Conservation (phyloP, 2,888 invertebrate genomes). For the Eristalis tenax region DNA sequence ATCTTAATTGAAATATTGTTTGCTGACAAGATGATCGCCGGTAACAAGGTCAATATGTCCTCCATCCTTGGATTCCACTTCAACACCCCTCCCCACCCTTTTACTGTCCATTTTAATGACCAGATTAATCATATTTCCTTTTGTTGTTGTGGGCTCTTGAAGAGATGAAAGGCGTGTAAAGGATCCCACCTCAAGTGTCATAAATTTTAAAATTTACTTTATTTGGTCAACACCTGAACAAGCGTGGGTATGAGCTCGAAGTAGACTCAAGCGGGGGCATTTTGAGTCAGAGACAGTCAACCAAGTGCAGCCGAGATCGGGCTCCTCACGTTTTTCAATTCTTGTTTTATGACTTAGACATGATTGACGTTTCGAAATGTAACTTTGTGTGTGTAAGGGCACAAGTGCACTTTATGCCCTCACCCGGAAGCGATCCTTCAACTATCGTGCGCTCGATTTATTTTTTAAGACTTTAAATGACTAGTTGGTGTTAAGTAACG, state of each 20-base stretch:
- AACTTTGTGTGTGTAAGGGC: neutral
- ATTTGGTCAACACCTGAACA: conserved; percentile 7
- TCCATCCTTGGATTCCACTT: neutral
- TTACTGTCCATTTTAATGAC: conserved; percentile 9
- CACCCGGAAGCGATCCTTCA: neutral
- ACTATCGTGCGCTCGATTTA: neutral
- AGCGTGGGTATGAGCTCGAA: neutral
- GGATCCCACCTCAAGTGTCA: conserved; percentile 8
- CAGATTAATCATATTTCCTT: conserved; percentile 37
- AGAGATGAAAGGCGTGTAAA: conserved; percentile 5
- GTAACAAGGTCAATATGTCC: conserved; percentile 31
- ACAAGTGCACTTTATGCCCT: neutral
- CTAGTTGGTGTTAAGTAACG: neutral
- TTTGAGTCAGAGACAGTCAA: neutral
- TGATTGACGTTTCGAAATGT: neutral
- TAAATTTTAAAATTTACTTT: neutral
- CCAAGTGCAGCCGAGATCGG: neutral
- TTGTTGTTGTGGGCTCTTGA: neutral
- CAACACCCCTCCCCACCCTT: neutral
- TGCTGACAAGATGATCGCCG: conserved; percentile 36
- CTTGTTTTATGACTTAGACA: neutral
- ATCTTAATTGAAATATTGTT: conserved; percentile 49
- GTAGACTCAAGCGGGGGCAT: neutral
- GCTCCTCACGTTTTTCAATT: neutral
- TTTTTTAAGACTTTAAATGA: neutral